phyloP scores from a whole-genome alignment of 2,797 vertebrate genomes.

The Danio tinwini region DNA sequence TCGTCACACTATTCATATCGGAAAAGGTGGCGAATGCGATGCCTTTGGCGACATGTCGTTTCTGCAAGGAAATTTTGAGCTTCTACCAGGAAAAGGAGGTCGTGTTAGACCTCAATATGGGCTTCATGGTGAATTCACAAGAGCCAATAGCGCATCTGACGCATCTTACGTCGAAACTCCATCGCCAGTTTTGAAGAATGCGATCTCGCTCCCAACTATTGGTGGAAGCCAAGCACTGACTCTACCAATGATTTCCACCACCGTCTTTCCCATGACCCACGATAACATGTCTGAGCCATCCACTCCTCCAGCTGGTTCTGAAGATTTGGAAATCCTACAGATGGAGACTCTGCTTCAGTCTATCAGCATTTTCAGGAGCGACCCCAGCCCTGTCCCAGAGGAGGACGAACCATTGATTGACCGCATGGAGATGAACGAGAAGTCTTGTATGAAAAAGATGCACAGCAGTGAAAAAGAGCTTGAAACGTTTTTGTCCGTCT shows the following conservation, averaged over 20 bases:
- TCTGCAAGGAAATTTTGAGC: slow-evolving; percentile 95
- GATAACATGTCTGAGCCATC: slow-evolving; percentile 70
- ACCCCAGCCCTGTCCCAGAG: slow-evolving; percentile 75
- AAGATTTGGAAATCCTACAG: slow-evolving; percentile 86
- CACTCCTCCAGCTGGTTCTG: slow-evolving; percentile 72
- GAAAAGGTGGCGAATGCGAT: slow-evolving; percentile 92
- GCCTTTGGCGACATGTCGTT: slow-evolving; percentile 98
- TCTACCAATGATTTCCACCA: slow-evolving; percentile 86
- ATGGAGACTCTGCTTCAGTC: slow-evolving; percentile 86
- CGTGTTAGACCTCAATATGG: slow-evolving; percentile 76
- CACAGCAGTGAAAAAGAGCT: slow-evolving; percentile 78
- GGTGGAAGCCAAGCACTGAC: slow-evolving; percentile 95
- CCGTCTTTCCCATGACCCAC: slow-evolving; percentile 83
- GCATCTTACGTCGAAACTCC: slow-evolving; percentile 90
- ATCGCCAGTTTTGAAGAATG: slow-evolving; percentile 98
- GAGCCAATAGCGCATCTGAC: slow-evolving; percentile 94
- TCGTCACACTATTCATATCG: slow-evolving; percentile 97
- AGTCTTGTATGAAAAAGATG: slow-evolving; percentile 71
- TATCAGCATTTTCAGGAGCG: slow-evolving; percentile 85
- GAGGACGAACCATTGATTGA: slow-evolving; percentile 81
- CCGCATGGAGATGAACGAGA: slow-evolving; percentile 81
- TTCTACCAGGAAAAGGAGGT: slow-evolving; percentile 88
- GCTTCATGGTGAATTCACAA: slow-evolving; percentile 86
- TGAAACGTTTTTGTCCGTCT: slow-evolving; percentile 73
- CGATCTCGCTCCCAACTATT: slow-evolving; percentile 96